These are phyloP conservation scores for Plagodis dolabraria DNA, from an alignment of 2,888 invertebrate species.

Conservation along the genomic window DNA sequence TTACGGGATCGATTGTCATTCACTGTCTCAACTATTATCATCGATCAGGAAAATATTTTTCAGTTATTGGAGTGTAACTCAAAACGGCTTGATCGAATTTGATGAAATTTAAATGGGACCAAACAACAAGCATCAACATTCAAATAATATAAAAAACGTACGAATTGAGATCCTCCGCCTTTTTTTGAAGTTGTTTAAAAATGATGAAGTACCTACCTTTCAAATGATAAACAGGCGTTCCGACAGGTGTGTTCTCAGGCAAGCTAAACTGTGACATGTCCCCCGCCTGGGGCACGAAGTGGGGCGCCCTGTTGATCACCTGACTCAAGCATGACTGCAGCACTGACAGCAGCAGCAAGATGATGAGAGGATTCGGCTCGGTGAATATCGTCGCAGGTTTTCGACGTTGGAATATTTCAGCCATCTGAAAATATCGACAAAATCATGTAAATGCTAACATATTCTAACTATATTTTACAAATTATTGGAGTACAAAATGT, in stretches of 20 bases:
- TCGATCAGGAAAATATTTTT: too few relatives aligned
- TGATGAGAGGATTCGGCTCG: constrained; percentile 64
- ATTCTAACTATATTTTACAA: not conserved
- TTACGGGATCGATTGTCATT: too few relatives aligned
- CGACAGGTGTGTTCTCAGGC: constrained; percentile 89
- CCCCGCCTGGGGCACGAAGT: constrained; percentile 89
- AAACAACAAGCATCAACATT: too few relatives aligned
- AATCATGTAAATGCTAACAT: not conserved
- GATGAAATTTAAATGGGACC: too few relatives aligned
- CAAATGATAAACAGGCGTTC: constrained; percentile 90
- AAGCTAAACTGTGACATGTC: constrained; percentile 91
- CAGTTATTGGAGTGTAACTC: too few relatives aligned
- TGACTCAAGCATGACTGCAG: constrained; percentile 70
- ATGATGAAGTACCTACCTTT: constrained; percentile 77
- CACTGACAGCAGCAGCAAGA: constrained; percentile 59
- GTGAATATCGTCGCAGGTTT: constrained; percentile 64
- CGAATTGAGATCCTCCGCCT: too few relatives aligned
- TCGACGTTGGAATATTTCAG: constrained; percentile 72
- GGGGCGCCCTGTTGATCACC: constrained; percentile 88
- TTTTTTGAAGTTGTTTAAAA: too few relatives aligned
- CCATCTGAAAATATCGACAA: constrained; percentile 63
- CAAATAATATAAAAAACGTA: too few relatives aligned
- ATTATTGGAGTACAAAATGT: too few relatives aligned
- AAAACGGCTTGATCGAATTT: too few relatives aligned
- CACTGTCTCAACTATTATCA: too few relatives aligned